These are phyloP conservation scores for Aphelocoma californica DNA, from an alignment of 2,797 vertebrate species.

Conservation along the genomic window DNA sequence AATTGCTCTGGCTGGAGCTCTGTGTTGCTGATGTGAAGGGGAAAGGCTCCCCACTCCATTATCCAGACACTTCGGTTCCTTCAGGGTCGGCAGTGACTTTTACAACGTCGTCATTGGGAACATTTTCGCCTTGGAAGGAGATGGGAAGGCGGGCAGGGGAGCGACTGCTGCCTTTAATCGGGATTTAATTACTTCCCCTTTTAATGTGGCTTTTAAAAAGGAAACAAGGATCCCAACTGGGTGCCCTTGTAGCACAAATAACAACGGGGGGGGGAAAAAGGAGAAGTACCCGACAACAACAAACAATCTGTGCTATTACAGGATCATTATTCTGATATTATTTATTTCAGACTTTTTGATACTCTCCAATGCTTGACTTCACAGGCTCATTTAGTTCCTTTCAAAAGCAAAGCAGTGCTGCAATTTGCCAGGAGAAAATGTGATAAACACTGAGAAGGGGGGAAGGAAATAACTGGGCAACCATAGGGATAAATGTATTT, in stretches of 20 bases:
- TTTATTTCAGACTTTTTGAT: conserved; percentile 60
- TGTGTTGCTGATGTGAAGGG: neutral
- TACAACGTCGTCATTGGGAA: fast-evolving
- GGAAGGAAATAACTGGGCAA: fast-evolving
- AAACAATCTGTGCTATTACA: conserved; percentile 47
- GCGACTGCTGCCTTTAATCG: conserved; percentile 8
- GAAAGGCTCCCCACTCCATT: neutral
- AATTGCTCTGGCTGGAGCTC: neutral
- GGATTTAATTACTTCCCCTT: conserved; percentile 46
- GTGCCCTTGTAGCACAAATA: conserved; percentile 34
- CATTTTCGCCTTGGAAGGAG: neutral
- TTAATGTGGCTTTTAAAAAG: conserved; percentile 23
- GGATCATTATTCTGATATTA: conserved; percentile 59
- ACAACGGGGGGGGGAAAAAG: neutral
- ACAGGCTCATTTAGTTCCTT: conserved; percentile 39
- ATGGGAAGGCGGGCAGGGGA: neutral
- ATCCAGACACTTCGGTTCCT: neutral
- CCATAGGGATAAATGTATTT: neutral
- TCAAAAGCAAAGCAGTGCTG: neutral
- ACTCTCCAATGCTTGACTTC: conserved; percentile 59
- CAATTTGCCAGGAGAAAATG: conserved; percentile 43
- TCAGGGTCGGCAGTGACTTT: neutral
- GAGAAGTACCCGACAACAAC: conserved; percentile 7
- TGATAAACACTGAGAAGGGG: neutral
- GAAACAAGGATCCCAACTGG: conserved; percentile 28